Evolutionary conservation across 2,113 vertebrate species (phyloP), one percentile per base, ranked within the genome.

Genomic region (Noturus placidus): DNA sequence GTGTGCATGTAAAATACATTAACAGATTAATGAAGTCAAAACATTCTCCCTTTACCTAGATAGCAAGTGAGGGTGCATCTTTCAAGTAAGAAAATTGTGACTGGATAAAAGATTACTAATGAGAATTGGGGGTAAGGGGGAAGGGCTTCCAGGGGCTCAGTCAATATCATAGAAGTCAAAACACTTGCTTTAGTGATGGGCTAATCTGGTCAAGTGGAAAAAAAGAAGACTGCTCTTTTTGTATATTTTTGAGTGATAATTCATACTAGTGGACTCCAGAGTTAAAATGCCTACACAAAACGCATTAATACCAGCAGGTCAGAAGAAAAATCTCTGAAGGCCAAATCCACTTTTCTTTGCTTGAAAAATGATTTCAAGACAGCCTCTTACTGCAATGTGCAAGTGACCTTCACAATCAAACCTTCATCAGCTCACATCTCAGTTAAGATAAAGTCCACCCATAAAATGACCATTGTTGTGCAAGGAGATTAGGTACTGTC

Each of bases 401-500:
- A 70, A 52, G 6, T 27, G 25, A 77, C 46, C 70, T 83, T 78
- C 84, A 54, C 19, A 69, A 25, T 56, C 33, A 84, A 82, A 10
- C 56, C 6, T 54, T 76, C 27, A 27, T 56, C 35, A 63, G 70
- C 19, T 42, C 38, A 17, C 1, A 13, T 57, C 56, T 57, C 33
- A 59, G 74, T 87, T 87, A 38, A 46, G 42, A 84, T 70, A 59
- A 59, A 63, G 61, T n/a, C 65, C 61, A 5, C 19, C 59, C 38
- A n/a, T 57, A 57, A 86, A 33, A 38, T 38, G 61, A 57, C 13
- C 59, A 20, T 59, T 56, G 77, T 3, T 4, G 2, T 50, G 33
- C 0, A 52, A 59, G 22, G 27, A 69, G 70, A 89, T 84, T 81
- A 83, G 27, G 82, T 35, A 27, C 25, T 17, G 72, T 83, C 70